These are phyloP conservation scores for Phyllotreta cruciferae DNA, from an alignment of 2,888 invertebrate species.

Conservation along the genomic window DNA sequence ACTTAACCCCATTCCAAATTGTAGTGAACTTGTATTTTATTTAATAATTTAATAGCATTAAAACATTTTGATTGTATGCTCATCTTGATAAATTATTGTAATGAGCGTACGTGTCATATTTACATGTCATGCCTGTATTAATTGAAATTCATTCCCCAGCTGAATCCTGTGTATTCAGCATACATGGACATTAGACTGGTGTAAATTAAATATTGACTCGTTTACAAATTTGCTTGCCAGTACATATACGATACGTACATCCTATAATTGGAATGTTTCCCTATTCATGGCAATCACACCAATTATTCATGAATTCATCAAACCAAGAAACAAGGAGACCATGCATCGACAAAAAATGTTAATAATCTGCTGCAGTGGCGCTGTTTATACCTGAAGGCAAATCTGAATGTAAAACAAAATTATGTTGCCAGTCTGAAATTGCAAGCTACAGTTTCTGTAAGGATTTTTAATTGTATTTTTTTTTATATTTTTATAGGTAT, in stretches of 20 bases:
- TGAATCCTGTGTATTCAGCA: constrained; percentile 28
- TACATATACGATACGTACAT: constrained; percentile 20
- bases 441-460: too few relatives aligned
- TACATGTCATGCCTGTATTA: constrained; percentile 21
- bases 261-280: constrained; percentile 29
- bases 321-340: constrained; percentile 7
- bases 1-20: too few relatives aligned
- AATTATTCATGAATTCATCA: constrained; percentile 24
- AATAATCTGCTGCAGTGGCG: background rate
- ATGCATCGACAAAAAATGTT: constrained; percentile 1
- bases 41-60: too few relatives aligned
- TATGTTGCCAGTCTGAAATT: too few relatives aligned
- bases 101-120: constrained; percentile 13
- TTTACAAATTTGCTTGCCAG: constrained; percentile 32
- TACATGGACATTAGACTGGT: constrained; percentile 35
- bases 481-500: too few relatives aligned
- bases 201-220: constrained; percentile 40
- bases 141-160: constrained; percentile 33
- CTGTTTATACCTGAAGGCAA: too few relatives aligned
- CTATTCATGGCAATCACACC: constrained; percentile 29
- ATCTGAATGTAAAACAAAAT: too few relatives aligned
- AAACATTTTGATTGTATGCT: too few relatives aligned
- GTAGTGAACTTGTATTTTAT: too few relatives aligned
- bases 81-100: constrained; percentile 5
- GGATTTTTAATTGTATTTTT: too few relatives aligned